Evolutionary conservation across 2,797 vertebrate genomes (phyloP).

Genomic region (Etheostoma perlongum): DNA sequence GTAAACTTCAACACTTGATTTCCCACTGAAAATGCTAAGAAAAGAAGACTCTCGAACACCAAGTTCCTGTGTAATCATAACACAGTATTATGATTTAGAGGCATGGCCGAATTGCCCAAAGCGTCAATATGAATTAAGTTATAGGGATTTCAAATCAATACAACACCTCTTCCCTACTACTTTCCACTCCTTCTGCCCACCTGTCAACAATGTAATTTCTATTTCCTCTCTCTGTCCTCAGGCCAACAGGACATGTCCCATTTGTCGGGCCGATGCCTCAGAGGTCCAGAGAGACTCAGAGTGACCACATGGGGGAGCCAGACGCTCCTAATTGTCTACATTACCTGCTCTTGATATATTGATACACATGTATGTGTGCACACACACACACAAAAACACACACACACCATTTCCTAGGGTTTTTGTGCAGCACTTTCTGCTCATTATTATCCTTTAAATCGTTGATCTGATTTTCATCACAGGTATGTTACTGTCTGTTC

Average conservation of each 20-base stretch:
- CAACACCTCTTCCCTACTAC: background rate
- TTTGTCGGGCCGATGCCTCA: slow-evolving; percentile 97
- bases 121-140: slow-evolving; percentile 11
- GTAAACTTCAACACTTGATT: background rate
- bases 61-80: slow-evolving; percentile 29
- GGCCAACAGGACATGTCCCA: slow-evolving; percentile 98
- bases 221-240: slow-evolving; percentile 70
- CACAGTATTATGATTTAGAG: slow-evolving; percentile 42
- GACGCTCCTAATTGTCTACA: slow-evolving; percentile 59
- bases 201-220: background rate
- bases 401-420: slow-evolving; percentile 24
- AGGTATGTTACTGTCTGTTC: slow-evolving; percentile 20
- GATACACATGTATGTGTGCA: slow-evolving; percentile 42
- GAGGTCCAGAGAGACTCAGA: slow-evolving; percentile 99
- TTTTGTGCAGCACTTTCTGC: slow-evolving; percentile 77
- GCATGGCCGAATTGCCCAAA: background rate
- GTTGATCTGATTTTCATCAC: slow-evolving; percentile 23
- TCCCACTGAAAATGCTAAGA: slow-evolving; percentile 14
- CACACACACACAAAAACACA: slow-evolving; percentile 17
- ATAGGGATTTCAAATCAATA: slow-evolving; percentile 9
- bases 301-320: slow-evolving; percentile 85
- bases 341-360: slow-evolving; percentile 65
- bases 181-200: too few species aligned
- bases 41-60: background rate
- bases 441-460: slow-evolving; percentile 36